Evolutionary conservation across 2,113 vertebrate species (phyloP), one percentile per base, ranked within the genome.

Genomic region (Thunnus maccoyii): DNA sequence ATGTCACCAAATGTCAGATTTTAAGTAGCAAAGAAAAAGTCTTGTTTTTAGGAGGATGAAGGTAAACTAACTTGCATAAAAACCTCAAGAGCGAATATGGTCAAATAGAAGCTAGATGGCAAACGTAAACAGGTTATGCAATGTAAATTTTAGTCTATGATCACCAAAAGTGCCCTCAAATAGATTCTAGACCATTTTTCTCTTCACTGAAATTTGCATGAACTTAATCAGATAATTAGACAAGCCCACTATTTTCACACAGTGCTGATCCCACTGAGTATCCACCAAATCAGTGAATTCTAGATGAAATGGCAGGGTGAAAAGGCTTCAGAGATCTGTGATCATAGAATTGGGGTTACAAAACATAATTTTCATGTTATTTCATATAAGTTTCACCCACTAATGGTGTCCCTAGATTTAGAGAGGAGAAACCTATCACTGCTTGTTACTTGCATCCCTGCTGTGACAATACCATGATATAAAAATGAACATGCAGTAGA

Each of bases 401-500:
- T 46, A 60, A 55, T 69, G 25, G 61, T 32, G 64, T 65, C n/a
- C 48, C 8, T 77, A 58, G 15, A 81, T 65, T 78, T 47, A 54
- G 17, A 1, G 41, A 1, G 41, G 2, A 56, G 16, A 66, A 1
- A 30, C 10, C 20, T 30, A 18, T 82, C 66, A 18, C 20, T 73
- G 2, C 1, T n/a, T 22, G 16, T 52, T 69, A 50, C 60, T 50
- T 70, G 50, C 17, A 17, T 14, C 54, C 41, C 18, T 46, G 41
- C 41, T 48, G 22, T 62, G 68, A 64, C 41, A 76, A 10, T 48
- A n/a, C 13, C 32, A 44, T 47, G 51, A 65, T 62, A 82, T 47
- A 15, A 67, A 84, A 76, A 62, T 48, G n/a, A 78, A 85, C 20
- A 68, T 70, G 54, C n/a, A 73, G 8, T 16, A 48, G 50, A 68